Percentiles rank a stretch among this genome's conserved stretches.
Conservation (phyloP, 2,888 invertebrate species). For the Nycteola revayana region DNA sequence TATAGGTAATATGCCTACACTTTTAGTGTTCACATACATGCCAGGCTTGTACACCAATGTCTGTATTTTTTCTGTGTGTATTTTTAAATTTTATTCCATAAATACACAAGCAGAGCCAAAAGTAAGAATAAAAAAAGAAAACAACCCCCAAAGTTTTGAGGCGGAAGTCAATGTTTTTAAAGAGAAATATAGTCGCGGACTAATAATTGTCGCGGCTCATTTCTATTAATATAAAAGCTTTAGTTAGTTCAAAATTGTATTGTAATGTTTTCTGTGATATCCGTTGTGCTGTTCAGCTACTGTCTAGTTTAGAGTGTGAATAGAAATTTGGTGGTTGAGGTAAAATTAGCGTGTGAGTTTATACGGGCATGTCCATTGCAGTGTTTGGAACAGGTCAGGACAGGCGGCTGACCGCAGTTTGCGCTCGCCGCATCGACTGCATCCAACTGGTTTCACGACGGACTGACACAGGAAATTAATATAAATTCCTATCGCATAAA, state of each 20-base stretch:
- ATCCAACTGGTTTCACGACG: slow-evolving; percentile 60
- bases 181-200: too few relatives aligned
- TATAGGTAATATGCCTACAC: too few relatives aligned
- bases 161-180: too few relatives aligned
- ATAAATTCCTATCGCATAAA: slow-evolving; percentile 76
- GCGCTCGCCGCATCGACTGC: slow-evolving; percentile 62
- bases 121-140: too few relatives aligned
- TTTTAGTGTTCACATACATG: too few relatives aligned
- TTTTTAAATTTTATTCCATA: too few relatives aligned
- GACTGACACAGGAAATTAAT: slow-evolving; percentile 76
- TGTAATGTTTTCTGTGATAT: slow-evolving; percentile 13
- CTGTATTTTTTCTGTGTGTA: too few relatives aligned
- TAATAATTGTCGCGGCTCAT: too few relatives aligned
- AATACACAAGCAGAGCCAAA: too few relatives aligned
- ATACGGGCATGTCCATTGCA: slow-evolving; percentile 67
- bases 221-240: too few relatives aligned
- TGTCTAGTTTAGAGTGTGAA: slow-evolving; percentile 44
- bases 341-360: slow-evolving; percentile 70
- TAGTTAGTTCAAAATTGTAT: slow-evolving; percentile 22
- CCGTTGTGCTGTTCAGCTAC: slow-evolving; percentile 21
- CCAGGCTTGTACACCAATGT: too few relatives aligned
- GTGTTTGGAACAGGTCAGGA: slow-evolving; percentile 62
- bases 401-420: slow-evolving; percentile 67
- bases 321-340: slow-evolving; percentile 55
- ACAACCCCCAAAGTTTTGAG: too few relatives aligned